phyloP scores from a whole-genome alignment of 2,888 invertebrate species.

The Xanthorhoe designata region DNA sequence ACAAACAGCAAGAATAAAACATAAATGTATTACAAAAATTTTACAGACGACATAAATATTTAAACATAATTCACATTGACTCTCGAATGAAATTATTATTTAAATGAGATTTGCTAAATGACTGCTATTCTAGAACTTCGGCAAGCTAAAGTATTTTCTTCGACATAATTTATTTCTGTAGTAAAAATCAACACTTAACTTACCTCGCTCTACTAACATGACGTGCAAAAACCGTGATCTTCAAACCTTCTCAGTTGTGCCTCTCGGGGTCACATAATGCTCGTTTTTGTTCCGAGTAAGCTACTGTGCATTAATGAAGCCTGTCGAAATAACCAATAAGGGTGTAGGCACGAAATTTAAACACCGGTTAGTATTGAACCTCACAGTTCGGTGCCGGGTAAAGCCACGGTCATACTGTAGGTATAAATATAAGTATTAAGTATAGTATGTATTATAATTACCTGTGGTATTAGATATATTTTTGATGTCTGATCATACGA shows the following conservation, averaged over 20 bases:
- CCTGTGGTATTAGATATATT: not conserved
- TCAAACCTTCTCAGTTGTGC: not conserved
- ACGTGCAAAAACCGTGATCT: not conserved
- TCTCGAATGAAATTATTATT: no score
- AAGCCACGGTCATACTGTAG: conserved; percentile 11
- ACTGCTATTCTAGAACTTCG: no score
- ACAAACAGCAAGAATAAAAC: no score
- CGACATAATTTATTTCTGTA: not conserved
- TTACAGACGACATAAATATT: no score
- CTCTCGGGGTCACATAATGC: conserved; percentile 25
- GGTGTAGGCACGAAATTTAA: conserved; percentile 60
- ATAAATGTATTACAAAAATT: no score
- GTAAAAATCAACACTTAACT: not conserved
- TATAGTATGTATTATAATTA: no score
- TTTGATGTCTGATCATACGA: not conserved
- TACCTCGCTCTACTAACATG: not conserved
- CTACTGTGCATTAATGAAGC: conserved; percentile 56
- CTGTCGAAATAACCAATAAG: conserved; percentile 66
- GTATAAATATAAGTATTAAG: no score
- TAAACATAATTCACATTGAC: no score
- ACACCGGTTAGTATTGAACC: conserved; percentile 48
- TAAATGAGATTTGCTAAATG: no score
- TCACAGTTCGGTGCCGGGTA: conserved; percentile 13
- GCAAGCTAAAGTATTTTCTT: not conserved
- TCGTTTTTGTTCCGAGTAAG: conserved; percentile 48